Evolutionary conservation across 2,113 vertebrate species (phyloP).

Genomic region (Rhinoptilus africanus): DNA sequence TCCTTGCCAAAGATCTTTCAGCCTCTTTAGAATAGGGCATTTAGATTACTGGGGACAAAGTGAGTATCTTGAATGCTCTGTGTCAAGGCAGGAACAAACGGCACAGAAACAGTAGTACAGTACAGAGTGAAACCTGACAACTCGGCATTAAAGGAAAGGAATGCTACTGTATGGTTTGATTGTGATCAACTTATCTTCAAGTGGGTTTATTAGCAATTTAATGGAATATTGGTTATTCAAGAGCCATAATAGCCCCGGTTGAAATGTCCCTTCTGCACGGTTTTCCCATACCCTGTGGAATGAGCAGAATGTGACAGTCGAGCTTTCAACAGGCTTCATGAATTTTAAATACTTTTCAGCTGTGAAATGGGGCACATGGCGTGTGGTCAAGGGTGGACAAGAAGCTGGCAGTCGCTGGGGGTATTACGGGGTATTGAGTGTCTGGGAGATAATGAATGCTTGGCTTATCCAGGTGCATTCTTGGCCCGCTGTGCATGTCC

Average conservation of each 20-base stretch:
- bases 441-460: conserved; percentile 85
- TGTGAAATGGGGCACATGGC: conserved; percentile 83
- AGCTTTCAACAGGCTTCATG: conserved; percentile 87
- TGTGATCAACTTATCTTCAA: conserved; percentile 84
- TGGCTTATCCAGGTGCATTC: conserved; percentile 82
- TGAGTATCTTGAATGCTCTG: conserved; percentile 71
- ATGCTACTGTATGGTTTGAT: conserved; percentile 78
- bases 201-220: conserved; percentile 88
- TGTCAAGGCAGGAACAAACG: conserved; percentile 71
- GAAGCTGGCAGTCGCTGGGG: conserved; percentile 75
- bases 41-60: conserved; percentile 71
- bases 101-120: conserved; percentile 70
- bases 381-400: conserved; percentile 71
- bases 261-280: conserved; percentile 78
- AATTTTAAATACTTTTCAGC: conserved; percentile 93
- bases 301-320: conserved; percentile 86
- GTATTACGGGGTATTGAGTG: conserved; percentile 82
- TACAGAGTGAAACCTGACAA: conserved; percentile 71
- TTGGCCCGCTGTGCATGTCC: conserved; percentile 72
- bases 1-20: conserved; percentile 71
- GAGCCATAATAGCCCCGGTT: conserved; percentile 79
- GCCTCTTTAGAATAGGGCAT: conserved; percentile 67
- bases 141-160: conserved; percentile 74
- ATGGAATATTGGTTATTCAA: conserved; percentile 87
- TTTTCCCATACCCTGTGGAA: conserved; percentile 88